These are phyloP conservation scores for Sogatella furcifera DNA, from an alignment of 1,140 invertebrate species.

Conservation along the genomic window DNA sequence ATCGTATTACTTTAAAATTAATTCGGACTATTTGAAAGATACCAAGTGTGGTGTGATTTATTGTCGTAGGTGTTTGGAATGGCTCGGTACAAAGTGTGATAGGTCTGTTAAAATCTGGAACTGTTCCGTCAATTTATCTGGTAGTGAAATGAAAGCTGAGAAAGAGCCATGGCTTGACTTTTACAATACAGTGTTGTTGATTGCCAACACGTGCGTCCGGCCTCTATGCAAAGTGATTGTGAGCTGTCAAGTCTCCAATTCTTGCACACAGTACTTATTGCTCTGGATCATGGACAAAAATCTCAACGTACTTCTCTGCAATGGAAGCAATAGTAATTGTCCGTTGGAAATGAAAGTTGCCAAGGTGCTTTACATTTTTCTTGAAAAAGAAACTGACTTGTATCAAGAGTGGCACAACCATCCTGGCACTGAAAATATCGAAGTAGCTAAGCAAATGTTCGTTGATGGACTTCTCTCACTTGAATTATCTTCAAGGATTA, in stretches of 20 bases:
- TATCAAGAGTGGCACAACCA: slow-evolving; percentile 9
- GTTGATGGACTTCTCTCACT: background rate
- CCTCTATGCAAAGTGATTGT: slow-evolving; percentile 6
- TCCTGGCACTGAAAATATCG: background rate
- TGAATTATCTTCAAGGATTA: background rate
- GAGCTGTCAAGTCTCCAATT: background rate
- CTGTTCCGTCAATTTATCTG: slow-evolving; percentile 5
- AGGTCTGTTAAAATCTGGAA: slow-evolving; percentile 4
- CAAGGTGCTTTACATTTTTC: slow-evolving; percentile 5
- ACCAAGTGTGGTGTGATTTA: background rate
- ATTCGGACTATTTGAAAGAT: background rate
- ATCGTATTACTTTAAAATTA: slow-evolving; percentile 7
- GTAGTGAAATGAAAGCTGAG: background rate
- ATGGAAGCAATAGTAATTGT: background rate
- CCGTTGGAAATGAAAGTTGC: background rate
- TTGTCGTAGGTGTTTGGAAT: slow-evolving; percentile 3
- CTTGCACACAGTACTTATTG: slow-evolving; percentile 1
- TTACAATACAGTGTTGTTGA: background rate
- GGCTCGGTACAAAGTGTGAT: slow-evolving; percentile 5
- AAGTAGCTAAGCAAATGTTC: slow-evolving; percentile 7
- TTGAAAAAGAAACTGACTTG: background rate
- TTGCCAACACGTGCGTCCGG: slow-evolving; percentile 2
- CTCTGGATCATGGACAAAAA: slow-evolving; percentile 11
- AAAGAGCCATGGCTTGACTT: slow-evolving; percentile 2
- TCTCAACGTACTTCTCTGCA: slow-evolving; percentile 2